Evolutionary conservation across 2,797 vertebrate species (phyloP).

Genomic region (Platyrinchus mystaceus): DNA sequence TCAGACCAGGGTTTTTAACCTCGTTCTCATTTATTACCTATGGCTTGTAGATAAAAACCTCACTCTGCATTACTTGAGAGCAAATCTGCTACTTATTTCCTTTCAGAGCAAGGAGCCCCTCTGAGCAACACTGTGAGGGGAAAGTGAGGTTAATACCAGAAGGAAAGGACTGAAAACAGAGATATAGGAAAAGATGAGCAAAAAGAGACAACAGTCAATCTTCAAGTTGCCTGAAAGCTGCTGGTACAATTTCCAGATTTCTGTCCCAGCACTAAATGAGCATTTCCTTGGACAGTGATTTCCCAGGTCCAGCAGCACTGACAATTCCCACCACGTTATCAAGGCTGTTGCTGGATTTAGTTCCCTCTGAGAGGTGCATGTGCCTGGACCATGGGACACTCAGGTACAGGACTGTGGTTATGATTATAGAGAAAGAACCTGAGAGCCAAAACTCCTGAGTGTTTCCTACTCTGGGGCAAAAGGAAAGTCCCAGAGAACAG

Average conservation of each 20-base stretch:
- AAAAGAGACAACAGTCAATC: not conserved
- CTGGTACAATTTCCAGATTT: not conserved
- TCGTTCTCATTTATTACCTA: conserved; percentile 30
- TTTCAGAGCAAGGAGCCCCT: not conserved
- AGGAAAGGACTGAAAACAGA: not conserved
- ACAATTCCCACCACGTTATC: not conserved
- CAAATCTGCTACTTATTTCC: not conserved
- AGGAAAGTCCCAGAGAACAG: not conserved
- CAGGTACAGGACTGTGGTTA: not conserved
- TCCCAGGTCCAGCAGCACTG: not conserved
- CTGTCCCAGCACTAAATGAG: not conserved
- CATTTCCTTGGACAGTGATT: not conserved
- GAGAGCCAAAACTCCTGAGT: not conserved
- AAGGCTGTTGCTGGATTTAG: not conserved
- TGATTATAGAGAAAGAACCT: not conserved
- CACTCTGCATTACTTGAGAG: not conserved
- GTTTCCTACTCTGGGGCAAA: not conserved
- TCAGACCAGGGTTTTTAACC: conserved; percentile 15
- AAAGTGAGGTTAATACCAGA: not conserved
- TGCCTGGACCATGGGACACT: not conserved
- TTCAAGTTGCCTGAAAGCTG: not conserved
- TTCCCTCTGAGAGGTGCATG: not conserved
- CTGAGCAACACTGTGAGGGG: not conserved
- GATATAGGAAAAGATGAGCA: not conserved
- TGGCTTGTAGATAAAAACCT: conserved; percentile 26